Evolutionary conservation across 2,797 vertebrate genomes (phyloP).

Genomic region (Sebastolobus altivelis): DNA sequence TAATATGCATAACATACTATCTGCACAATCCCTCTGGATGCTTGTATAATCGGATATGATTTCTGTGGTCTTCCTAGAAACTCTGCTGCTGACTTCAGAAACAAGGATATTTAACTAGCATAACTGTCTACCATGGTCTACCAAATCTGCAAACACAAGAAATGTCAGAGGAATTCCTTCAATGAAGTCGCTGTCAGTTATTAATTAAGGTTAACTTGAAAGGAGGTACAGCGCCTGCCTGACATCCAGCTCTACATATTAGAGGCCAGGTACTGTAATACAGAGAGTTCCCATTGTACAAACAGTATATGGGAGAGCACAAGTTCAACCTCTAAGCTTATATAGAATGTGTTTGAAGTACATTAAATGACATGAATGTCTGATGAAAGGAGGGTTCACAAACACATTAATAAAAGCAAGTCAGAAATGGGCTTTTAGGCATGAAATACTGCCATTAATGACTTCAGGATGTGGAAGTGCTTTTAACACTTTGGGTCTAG

Average conservation of each 20-base stretch:
- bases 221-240: background rate
- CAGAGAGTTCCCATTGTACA: background rate
- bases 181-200: conserved; percentile 15
- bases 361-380: conserved; percentile 15
- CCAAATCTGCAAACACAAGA: background rate
- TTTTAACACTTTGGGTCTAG: conserved; percentile 37
- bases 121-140: background rate
- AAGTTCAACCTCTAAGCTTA: conserved; percentile 18
- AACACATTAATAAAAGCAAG: conserved; percentile 24
- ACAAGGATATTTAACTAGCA: background rate
- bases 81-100: conserved; percentile 7
- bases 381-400: conserved; percentile 31
- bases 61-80: background rate
- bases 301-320: background rate
- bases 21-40: background rate
- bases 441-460: conserved; percentile 30
- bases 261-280: background rate
- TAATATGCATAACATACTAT: background rate
- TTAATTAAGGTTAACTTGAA: conserved; percentile 36
- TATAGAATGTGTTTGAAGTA: conserved; percentile 16
- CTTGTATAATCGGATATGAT: conserved; percentile 3
- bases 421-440: conserved; percentile 35
- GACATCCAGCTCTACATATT: conserved; percentile 25
- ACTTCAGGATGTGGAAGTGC: conserved; percentile 30
- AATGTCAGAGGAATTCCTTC: conserved; percentile 15